Conservation (phyloP, 2,797 vertebrate genomes). For the Pipistrellus pipistrellus region DNA sequence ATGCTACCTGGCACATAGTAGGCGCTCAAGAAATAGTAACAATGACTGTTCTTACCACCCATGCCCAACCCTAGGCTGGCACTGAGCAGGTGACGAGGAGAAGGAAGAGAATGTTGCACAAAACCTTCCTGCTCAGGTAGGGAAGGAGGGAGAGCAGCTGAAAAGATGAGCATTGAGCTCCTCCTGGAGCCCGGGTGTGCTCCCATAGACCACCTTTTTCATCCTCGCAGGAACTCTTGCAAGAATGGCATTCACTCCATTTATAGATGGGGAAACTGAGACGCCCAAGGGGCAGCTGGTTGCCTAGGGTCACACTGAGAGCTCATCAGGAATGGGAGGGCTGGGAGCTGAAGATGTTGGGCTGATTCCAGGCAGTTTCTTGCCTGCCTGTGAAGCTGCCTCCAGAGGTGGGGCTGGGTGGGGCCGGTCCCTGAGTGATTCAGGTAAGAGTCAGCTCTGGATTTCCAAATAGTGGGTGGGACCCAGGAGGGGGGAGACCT, state of each 20-base stretch:
- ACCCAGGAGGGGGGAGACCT: background rate
- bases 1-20: background rate
- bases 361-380: background rate
- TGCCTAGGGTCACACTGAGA: background rate
- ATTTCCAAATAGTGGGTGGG: slow-evolving; percentile 72
- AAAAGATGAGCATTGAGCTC: background rate
- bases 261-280: slow-evolving; percentile 25
- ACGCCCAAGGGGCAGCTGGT: background rate
- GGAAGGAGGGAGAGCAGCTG: too few species aligned
- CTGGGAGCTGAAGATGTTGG: background rate
- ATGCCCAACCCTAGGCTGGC: background rate
- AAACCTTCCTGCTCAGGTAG: background rate
- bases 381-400: background rate
- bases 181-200: background rate
- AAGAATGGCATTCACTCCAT: background rate
- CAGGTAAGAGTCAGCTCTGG: slow-evolving; percentile 73
- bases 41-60: background rate
- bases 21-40: background rate
- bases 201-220: background rate
- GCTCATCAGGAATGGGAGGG: too few species aligned
- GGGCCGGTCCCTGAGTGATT: slow-evolving; percentile 66
- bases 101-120: background rate
- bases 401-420: slow-evolving; percentile 60
- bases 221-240: background rate
- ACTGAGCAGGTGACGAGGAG: background rate